Base-by-base conservation (phyloP, 2,888 invertebrate genomes). In the Latrodectus elegans region DNA sequence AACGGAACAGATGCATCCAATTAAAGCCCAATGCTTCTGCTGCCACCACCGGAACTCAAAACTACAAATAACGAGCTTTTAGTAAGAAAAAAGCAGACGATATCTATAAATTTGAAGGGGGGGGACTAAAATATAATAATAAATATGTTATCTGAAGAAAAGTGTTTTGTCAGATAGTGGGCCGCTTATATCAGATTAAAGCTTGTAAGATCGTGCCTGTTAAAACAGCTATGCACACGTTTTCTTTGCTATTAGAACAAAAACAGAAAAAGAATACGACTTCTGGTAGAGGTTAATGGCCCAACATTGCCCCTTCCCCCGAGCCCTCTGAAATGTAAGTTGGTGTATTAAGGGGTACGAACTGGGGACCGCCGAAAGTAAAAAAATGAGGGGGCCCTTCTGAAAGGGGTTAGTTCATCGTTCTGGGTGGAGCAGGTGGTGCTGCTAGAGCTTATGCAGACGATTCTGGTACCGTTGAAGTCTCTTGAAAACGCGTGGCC, bases 271-370 rank as follows among this genome's bases (percentile, higher is more conserved):
- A 73, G 64, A 64, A 60, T 73, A 52, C 77, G 77, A 84, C 84
- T 84, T 84, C 84, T 84, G 78, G 65, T 78, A n/a, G 71, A 80
- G 85, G 85, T 85, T 80, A 85, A 85, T 85, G 85, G 68, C 80
- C 85, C 55, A 67, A 53, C 77, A 51, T 77, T 49, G 38, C 60
- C 70, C 72, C 77, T 17, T 53, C 77, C 67, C 49, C 65, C 67
- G 22, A 38, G 38, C 76, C 51, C 22, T 78, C 84, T 51, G 80
- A 85, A 70, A 75, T 85, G 85, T 85, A 85, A 80, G 85, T 85
- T 85, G 85, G 85, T 76, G 85, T 64, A 85, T 80, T 85, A 85
- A 85, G 85, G 82, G 87, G 82, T 87, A 78, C 87, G 51, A 26
- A 12, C 60, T 17, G 79, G 88, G 88, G 78, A 17, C 73, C 38